Percentiles rank a stretch among this genome's conserved stretches.
Conservation (phyloP, 2,888 invertebrate genomes). For the Aleiodes alternator region DNA sequence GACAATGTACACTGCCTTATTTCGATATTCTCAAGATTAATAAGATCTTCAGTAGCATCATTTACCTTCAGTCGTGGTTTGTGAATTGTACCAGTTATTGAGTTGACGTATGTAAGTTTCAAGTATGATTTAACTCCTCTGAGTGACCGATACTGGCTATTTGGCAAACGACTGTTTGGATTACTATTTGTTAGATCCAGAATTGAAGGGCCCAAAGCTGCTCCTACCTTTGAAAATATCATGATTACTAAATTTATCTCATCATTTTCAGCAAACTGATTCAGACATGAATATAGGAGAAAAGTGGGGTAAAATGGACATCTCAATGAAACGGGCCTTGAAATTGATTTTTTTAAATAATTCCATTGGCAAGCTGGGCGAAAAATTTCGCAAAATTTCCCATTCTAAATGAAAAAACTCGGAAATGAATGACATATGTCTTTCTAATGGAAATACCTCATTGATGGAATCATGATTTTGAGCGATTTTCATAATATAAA, state of each 20-base stretch:
- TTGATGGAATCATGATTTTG: no score
- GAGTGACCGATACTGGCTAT: conserved; percentile 86
- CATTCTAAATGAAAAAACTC: no score
- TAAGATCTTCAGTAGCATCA: conserved; percentile 67
- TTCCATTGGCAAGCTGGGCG: no score
- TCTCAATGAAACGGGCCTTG: no score
- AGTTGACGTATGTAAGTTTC: conserved; percentile 71
- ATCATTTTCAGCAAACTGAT: not conserved
- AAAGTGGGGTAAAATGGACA: no score
- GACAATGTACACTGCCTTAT: conserved; percentile 70
- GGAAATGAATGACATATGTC: no score
- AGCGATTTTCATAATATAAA: no score
- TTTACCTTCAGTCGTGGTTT: conserved; percentile 72
- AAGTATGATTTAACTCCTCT: conserved; percentile 76
- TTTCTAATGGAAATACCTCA: no score
- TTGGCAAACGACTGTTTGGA: conserved; percentile 88
- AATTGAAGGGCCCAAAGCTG: conserved; percentile 88
- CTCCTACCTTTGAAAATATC: conserved; percentile 81
- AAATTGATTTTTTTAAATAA: no score
- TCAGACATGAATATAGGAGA: no score
- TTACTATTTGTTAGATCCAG: conserved; percentile 88
- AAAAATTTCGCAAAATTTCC: no score
- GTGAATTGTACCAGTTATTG: conserved; percentile 65
- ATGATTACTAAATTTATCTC: conserved; percentile 12
- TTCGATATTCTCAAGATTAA: conserved; percentile 65